Evolutionary conservation across 2,113 vertebrate species (phyloP).

Genomic region (Chionodraco myersi): DNA sequence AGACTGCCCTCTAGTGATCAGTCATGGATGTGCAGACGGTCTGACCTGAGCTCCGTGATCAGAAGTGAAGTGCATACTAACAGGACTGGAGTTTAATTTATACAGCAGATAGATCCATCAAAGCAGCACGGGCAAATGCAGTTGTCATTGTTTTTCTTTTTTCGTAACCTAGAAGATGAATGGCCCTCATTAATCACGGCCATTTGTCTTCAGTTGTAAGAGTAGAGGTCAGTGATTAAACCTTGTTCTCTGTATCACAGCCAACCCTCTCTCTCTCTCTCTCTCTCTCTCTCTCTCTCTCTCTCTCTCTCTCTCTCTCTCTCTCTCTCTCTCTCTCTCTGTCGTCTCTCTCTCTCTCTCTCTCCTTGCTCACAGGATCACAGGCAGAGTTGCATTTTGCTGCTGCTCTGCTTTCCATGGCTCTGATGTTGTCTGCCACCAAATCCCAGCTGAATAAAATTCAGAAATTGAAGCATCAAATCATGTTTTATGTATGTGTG

Average conservation of each 20-base stretch:
- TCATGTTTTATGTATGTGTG: conserved; percentile 84
- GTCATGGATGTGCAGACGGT: conserved; percentile 20
- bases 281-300: conserved; percentile 21
- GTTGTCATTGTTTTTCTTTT: conserved; percentile 43
- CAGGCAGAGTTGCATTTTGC: conserved; percentile 57
- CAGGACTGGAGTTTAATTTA: conserved; percentile 46
- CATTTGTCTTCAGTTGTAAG: conserved; percentile 74
- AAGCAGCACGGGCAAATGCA: conserved; percentile 32
- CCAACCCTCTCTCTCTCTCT: conserved; percentile 35
- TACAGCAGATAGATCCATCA: conserved; percentile 52
- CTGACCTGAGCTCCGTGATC: conserved; percentile 25
- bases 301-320: conserved; percentile 25
- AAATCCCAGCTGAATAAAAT: conserved; percentile 80
- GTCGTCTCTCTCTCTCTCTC: conserved; percentile 11
- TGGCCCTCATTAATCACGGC: conserved; percentile 70
- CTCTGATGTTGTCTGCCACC: conserved; percentile 72
- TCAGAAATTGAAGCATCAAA: conserved; percentile 80
- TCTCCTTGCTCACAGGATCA: conserved; percentile 48
- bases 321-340: conserved; percentile 23
- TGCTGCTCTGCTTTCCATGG: conserved; percentile 58
- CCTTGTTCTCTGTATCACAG: conserved; percentile 55
- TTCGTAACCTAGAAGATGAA: conserved; percentile 63
- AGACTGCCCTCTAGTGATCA: conserved; percentile 72
- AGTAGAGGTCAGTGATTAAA: conserved; percentile 79
- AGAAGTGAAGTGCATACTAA: conserved; percentile 32